Evolutionary conservation across 2,888 invertebrate genomes (phyloP).

Genomic region (Tholera decimalis): DNA sequence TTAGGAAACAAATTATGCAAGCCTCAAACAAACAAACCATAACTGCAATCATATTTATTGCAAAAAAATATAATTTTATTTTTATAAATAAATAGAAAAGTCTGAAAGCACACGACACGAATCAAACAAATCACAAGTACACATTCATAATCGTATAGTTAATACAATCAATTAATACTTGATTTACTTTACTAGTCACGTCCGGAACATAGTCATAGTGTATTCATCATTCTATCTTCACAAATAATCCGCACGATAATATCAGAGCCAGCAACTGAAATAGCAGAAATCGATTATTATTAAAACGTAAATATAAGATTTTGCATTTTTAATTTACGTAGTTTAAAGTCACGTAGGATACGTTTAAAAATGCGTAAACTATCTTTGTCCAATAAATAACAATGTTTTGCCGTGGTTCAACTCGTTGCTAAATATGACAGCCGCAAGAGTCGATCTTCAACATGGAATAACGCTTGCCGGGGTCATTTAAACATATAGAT

Average conservation of each 20-base stretch:
- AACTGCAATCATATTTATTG: conserved; percentile 57
- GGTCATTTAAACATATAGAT: no score
- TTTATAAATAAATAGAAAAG: conserved; percentile 64
- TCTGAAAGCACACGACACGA: conserved; percentile 62
- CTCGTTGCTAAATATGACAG: no score
- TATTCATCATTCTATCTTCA: conserved; percentile 94
- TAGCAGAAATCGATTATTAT: conserved; percentile 38
- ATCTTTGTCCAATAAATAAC: neutral
- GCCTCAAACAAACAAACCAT: conserved; percentile 29
- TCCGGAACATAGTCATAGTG: conserved; percentile 27
- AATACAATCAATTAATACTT: conserved; percentile 50
- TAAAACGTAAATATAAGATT: neutral
- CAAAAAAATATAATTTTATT: conserved; percentile 39
- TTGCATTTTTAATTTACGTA: conserved; percentile 9
- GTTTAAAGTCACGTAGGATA: conserved; percentile 10
- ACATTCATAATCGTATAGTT: conserved; percentile 59
- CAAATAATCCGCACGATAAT: conserved; percentile 96
- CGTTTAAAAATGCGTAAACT: neutral
- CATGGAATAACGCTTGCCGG: no score
- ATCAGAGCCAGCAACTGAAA: conserved; percentile 95
- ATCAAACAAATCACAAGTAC: conserved; percentile 59
- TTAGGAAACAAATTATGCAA: neutral
- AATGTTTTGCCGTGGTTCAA: neutral
- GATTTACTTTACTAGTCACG: conserved; percentile 39
- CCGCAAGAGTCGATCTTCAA: no score